These are phyloP conservation scores for Oscheius sp. DNA, from an alignment of 2,888 invertebrate species.

Conservation along the genomic window DNA sequence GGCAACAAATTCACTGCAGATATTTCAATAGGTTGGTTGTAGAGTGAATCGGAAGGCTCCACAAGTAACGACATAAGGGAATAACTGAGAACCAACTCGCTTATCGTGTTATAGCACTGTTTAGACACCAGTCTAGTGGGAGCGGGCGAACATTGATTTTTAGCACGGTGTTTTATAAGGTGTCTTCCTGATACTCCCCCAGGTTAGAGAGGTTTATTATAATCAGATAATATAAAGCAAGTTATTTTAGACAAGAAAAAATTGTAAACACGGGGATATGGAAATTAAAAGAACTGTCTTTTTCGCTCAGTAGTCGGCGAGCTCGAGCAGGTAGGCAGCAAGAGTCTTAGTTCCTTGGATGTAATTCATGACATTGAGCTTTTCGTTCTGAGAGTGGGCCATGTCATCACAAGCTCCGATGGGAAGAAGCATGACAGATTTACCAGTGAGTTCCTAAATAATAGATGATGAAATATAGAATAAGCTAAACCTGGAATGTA, in stretches of 20 bases:
- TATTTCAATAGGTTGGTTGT: background rate
- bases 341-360: conserved; percentile 65
- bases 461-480: background rate
- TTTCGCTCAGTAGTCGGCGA: conserved; percentile 36
- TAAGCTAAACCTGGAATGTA: conserved; percentile 76
- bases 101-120: too few relatives aligned
- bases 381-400: conserved; percentile 98
- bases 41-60: background rate
- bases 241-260: too few relatives aligned
- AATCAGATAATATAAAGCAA: too few relatives aligned
- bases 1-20: background rate
- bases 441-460: conserved; percentile 74
- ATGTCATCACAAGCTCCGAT: conserved; percentile 96
- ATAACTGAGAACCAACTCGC: too few relatives aligned
- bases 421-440: conserved; percentile 91
- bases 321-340: conserved; percentile 65
- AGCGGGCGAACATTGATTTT: conserved; percentile 1
- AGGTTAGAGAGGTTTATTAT: too few relatives aligned
- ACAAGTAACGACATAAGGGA: background rate
- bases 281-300: background rate
- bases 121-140: background rate
- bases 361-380: conserved; percentile 79
- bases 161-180: too few relatives aligned
- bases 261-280: too few relatives aligned
- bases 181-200: too few relatives aligned